These are phyloP conservation scores for Acanthochromis polyacanthus DNA, from an alignment of 2,113 vertebrate species.

Conservation along the genomic window DNA sequence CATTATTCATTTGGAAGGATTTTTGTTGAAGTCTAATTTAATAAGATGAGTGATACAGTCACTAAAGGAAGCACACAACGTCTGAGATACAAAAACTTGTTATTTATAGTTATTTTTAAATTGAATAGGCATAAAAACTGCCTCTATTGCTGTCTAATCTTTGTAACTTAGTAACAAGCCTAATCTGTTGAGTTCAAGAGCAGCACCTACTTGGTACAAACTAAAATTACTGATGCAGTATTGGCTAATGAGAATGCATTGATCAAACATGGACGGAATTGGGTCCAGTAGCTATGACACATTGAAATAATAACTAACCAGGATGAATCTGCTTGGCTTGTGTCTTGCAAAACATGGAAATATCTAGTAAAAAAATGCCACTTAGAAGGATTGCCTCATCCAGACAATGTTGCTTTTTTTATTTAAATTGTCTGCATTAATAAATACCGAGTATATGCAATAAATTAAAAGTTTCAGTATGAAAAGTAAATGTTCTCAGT, in stretches of 20 bases:
- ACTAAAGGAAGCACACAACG: conserved; percentile 24
- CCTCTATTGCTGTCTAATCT: conserved; percentile 37
- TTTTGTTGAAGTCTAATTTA: conserved; percentile 11
- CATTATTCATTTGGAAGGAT: conserved; percentile 18
- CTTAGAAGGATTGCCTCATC: too few relatives aligned
- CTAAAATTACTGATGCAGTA: conserved; percentile 45
- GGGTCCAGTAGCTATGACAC: conserved; percentile 32
- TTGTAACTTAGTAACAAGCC: conserved; percentile 48
- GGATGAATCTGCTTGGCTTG: background rate
- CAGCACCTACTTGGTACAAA: conserved; percentile 4
- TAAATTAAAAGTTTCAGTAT: background rate
- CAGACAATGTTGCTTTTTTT: background rate
- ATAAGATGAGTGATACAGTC: conserved; percentile 23
- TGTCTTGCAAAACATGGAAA: background rate
- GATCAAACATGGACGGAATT: conserved; percentile 71
- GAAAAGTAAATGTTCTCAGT: background rate
- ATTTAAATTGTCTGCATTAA: background rate
- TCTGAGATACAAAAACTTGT: conserved; percentile 20
- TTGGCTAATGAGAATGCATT: conserved; percentile 43
- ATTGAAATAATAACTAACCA: conserved; percentile 28
- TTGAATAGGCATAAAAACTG: background rate
- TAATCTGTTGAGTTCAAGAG: conserved; percentile 12
- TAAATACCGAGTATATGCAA: background rate
- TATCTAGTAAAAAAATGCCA: background rate
- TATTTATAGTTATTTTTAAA: conserved; percentile 1